These are phyloP conservation scores for Sphyrna mokarran DNA, from an alignment of 2,113 vertebrate genomes.

Conservation along the genomic window DNA sequence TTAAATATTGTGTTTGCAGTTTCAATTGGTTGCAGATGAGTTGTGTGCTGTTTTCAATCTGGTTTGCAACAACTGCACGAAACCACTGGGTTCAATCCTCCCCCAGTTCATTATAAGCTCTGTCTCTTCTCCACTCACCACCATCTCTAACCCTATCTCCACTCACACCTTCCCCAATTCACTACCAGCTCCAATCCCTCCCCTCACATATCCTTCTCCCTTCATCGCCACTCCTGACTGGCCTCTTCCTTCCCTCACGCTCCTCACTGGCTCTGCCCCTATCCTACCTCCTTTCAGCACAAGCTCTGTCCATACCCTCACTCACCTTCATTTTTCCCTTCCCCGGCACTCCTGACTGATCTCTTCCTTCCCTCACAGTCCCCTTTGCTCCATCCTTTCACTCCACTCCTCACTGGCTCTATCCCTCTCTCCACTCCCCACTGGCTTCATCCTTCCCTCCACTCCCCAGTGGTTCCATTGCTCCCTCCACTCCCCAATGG, in stretches of 20 bases:
- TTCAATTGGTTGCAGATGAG: not conserved
- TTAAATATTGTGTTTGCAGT: not conserved
- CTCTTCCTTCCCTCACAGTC: not conserved
- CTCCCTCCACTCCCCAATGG: not conserved
- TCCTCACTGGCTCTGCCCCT: no score
- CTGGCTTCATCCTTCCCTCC: not conserved
- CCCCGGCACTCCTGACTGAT: not conserved
- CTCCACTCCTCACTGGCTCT: not conserved
- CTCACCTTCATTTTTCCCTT: no score
- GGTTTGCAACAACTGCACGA: not conserved
- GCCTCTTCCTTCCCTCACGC: no score
- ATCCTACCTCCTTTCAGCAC: no score
- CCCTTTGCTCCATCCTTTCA: not conserved
- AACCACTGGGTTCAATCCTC: not conserved
- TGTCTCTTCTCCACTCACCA: not conserved
- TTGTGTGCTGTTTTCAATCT: not conserved
- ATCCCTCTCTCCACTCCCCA: not conserved
- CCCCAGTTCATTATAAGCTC: not conserved
- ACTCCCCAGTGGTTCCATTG: not conserved
- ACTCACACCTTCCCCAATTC: no score
- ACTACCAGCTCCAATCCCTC: no score
- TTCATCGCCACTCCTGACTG: no score
- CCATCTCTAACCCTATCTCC: no score
- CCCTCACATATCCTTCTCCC: no score
- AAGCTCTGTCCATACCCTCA: no score